Conservation (phyloP, 2,113 vertebrate species). For the Takifugu bimaculatus region DNA sequence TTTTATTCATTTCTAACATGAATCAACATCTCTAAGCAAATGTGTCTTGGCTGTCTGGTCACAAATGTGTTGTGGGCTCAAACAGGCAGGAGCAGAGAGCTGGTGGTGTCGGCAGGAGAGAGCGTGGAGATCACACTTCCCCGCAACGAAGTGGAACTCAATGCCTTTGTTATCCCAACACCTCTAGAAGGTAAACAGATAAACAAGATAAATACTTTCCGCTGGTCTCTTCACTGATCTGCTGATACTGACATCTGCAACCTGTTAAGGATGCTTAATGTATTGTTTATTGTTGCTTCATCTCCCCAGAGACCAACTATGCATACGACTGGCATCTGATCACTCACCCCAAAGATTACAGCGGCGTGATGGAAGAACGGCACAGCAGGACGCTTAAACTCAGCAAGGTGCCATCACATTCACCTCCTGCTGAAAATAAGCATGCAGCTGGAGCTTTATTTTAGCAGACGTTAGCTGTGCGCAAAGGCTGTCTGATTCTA, state of each 20-base stretch:
- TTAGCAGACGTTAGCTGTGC: background rate
- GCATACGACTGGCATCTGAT: conserved; percentile 89
- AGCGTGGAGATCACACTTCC: conserved; percentile 91
- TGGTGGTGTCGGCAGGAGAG: conserved; percentile 93
- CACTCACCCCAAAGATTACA: conserved; percentile 91
- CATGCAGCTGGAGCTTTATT: conserved; percentile 8
- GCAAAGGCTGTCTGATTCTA: background rate
- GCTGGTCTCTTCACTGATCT: background rate
- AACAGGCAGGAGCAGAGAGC: conserved; percentile 71
- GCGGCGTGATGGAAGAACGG: conserved; percentile 91
- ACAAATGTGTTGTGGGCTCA: too few relatives aligned
- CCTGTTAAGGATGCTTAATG: conserved; percentile 1
- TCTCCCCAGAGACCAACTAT: conserved; percentile 80
- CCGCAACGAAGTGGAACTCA: conserved; percentile 85
- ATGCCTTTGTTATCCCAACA: conserved; percentile 85
- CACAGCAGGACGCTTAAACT: conserved; percentile 83
- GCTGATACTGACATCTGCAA: background rate
- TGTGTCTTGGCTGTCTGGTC: too few relatives aligned
- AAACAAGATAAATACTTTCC: background rate
- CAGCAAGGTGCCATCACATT: conserved; percentile 79
- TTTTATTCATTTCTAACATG: too few relatives aligned
- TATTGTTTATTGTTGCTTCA: background rate
- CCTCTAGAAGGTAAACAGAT: conserved; percentile 75
- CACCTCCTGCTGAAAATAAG: conserved; percentile 8
- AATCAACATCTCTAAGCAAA: too few relatives aligned